A percentile compares a stretch with the other conserved stretches of the same genome.
phyloP scores from a whole-genome alignment of 1,140 invertebrate genomes.

The Olivierus martensii region DNA sequence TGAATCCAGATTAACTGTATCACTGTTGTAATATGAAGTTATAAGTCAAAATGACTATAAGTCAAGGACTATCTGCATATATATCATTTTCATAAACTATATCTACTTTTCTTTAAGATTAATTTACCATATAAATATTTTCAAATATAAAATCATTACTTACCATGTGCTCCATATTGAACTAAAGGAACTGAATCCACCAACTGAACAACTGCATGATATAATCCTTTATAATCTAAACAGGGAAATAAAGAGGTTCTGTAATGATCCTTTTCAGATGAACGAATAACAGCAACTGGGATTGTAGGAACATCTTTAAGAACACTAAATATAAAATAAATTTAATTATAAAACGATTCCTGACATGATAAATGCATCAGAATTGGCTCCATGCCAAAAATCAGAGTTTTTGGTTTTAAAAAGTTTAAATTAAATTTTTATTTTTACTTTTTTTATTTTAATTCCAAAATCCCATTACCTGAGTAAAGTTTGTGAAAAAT shows the following conservation, averaged over 20 bases:
- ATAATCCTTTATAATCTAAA: slow-evolving; percentile 87
- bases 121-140: slow-evolving; percentile 1
- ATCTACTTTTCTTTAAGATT: no score
- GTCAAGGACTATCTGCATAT: no score
- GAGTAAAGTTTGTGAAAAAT: slow-evolving; percentile 91
- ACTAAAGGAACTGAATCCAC: slow-evolving; percentile 68
- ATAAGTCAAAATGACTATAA: no score
- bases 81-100: no score
- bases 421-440: no score
- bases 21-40: no score
- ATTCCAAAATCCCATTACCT: slow-evolving; percentile 46
- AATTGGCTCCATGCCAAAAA: no score
- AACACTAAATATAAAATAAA: slow-evolving; percentile 48
- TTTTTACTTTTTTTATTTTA: no score
- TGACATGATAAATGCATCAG: no score
- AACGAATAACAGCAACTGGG: slow-evolving; percentile 75
- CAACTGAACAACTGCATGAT: slow-evolving; percentile 66
- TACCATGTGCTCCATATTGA: slow-evolving; percentile 67
- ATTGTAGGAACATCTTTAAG: slow-evolving; percentile 88
- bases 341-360: no score
- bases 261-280: slow-evolving; percentile 63
- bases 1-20: no score
- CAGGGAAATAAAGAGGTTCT: slow-evolving; percentile 82
- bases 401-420: no score
- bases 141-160: slow-evolving; percentile 8